Base-by-base conservation (phyloP, 2,113 vertebrate species). In the Caranx melampygus region DNA sequence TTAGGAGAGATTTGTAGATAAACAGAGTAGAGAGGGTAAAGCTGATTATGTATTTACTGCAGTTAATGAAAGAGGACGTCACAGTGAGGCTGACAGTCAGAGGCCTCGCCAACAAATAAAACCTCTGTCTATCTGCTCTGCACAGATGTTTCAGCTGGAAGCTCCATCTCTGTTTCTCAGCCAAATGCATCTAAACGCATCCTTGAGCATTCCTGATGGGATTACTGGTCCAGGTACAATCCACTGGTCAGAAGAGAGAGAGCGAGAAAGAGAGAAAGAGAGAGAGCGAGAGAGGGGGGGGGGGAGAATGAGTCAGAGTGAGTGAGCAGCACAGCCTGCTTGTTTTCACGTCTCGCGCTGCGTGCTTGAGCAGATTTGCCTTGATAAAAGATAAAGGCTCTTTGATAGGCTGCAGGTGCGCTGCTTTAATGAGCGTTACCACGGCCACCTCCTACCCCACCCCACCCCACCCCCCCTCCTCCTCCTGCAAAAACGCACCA, bases 381-480 rank as follows among this genome's bases (percentile, higher is more conserved):
- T 67, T 82, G 92, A 93, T 93, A 92, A 87, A 85, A 93, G 90
- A 95, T 93, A 92, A 94, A 87, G 89, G 88, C 87, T 89, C 91
- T 94, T 92, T 94, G 93, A 94, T 91, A 81, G 87, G 79, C 89
- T 93, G 93, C 93, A 94, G 93, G 93, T 94, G 93, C 87, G 83
- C 88, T 72, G 83, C 88, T 87, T 89, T 95, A 93, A 94, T 94
- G 92, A 93, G 87, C 67, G 55, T 84, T 61, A 78, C 70, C 84
- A 44, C 26, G 26, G 26, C 26, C 26, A 26, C 26, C 26, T 26
- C 26, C 26, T 26, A 26, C 1, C 26, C 26, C 64, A n/a, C 18
- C 55, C 31, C 15, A 1, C 33, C 11, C 37, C 49, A 26, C 18
- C 1, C 31, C 10, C 31, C 9, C 13, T 49, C 71, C 69, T 55